Percentiles rank a stretch among this genome's conserved stretches.
These are phyloP conservation scores for Cirrhinus molitorella DNA, from an alignment of 2,797 vertebrate genomes.

Conservation along the genomic window DNA sequence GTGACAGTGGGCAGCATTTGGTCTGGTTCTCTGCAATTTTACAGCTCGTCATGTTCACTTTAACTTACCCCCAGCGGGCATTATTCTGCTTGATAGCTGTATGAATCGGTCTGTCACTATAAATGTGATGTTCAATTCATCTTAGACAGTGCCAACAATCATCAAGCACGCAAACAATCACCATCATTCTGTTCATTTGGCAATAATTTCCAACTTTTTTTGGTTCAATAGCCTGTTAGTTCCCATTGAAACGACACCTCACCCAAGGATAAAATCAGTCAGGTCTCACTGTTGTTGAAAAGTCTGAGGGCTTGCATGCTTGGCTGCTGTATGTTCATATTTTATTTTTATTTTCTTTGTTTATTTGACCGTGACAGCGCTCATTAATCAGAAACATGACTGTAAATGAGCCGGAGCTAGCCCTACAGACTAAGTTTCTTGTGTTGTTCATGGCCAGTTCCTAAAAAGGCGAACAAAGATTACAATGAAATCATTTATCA, in stretches of 20 bases:
- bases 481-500: not conserved
- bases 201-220: not conserved
- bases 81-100: slow-evolving; percentile 27
- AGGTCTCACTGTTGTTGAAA: slow-evolving; percentile 44
- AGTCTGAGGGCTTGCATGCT: slow-evolving; percentile 4
- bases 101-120: slow-evolving; percentile 13
- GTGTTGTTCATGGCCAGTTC: not conserved
- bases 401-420: not conserved
- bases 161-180: not conserved
- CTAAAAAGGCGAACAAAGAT: not conserved
- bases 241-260: not conserved
- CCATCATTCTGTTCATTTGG: not conserved
- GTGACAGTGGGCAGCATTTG: not conserved
- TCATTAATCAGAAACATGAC: not conserved
- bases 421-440: not conserved
- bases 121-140: slow-evolving; percentile 3
- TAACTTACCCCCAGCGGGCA: not conserved
- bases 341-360: not conserved
- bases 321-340: not conserved
- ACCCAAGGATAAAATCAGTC: not conserved
- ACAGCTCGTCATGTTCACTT: slow-evolving; percentile 21
- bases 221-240: not conserved
- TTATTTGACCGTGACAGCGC: not conserved
- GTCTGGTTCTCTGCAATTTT: not conserved
- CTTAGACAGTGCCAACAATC: not conserved